phyloP scores from a whole-genome alignment of 2,888 invertebrate species.

The Isoperla grammatica region DNA sequence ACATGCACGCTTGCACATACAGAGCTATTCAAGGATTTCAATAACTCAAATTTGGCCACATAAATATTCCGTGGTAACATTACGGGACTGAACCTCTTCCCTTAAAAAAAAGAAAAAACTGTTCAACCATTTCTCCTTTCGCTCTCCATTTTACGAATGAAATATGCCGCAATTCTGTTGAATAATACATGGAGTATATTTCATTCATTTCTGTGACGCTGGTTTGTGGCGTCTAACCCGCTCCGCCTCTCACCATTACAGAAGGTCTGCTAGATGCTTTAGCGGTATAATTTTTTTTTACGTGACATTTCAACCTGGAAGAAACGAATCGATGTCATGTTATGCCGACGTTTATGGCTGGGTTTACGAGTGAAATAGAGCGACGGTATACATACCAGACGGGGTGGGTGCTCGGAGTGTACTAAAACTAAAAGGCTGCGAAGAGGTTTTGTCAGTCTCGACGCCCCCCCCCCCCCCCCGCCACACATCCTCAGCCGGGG shows the following conservation, averaged over 20 bases:
- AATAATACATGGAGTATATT: conserved; percentile 58
- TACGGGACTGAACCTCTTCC: conserved; percentile 18
- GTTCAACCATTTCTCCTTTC: conserved; percentile 21
- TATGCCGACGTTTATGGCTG: conserved; percentile 13
- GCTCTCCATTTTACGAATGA: conserved; percentile 51
- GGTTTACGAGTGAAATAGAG: not conserved
- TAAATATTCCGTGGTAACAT: conserved; percentile 23
- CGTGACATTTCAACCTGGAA: conserved; percentile 11
- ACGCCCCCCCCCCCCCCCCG: no score
- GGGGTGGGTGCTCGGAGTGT: conserved; percentile 1
- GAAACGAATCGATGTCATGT: conserved; percentile 23
- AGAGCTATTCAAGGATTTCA: conserved; percentile 28
- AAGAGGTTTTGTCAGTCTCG: not conserved
- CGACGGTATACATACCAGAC: conserved; percentile 1
- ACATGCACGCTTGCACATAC: conserved; percentile 10
- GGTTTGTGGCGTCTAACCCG: conserved; percentile 23
- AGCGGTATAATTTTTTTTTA: conserved; percentile 11
- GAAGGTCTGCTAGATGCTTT: conserved; percentile 9
- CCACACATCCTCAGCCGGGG: not conserved
- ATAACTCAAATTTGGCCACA: conserved; percentile 28
- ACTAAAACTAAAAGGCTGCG: not conserved
- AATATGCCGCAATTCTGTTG: conserved; percentile 58
- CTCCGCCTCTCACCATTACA: conserved; percentile 25
- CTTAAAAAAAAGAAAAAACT: conserved; percentile 16
- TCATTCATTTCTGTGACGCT: conserved; percentile 40